Evolutionary conservation across 2,113 vertebrate species (phyloP).

Genomic region (Cercocebus atys): DNA sequence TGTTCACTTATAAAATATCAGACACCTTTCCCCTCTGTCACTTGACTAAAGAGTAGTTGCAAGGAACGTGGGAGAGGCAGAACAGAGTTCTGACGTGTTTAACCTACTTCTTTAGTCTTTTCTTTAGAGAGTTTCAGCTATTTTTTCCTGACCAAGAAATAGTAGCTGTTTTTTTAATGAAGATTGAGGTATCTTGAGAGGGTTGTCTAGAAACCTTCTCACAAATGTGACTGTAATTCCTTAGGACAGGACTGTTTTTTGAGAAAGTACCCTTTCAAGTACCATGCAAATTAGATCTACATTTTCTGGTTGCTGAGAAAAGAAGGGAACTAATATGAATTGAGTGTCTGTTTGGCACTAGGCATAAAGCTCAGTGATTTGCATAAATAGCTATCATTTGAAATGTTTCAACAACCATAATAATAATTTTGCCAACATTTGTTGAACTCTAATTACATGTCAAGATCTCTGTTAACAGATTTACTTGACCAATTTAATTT

Average conservation of each 20-base stretch:
- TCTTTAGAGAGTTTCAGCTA: neutral
- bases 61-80: neutral
- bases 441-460: constrained; percentile 56
- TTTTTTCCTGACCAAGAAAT: neutral
- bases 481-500: constrained; percentile 41
- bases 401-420: constrained; percentile 57
- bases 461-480: constrained; percentile 43
- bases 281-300: constrained; percentile 21
- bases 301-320: constrained; percentile 7
- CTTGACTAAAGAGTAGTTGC: neutral
- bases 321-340: constrained; percentile 33
- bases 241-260: neutral
- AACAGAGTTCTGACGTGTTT: neutral
- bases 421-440: constrained; percentile 58
- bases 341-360: neutral
- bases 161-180: constrained; percentile 2
- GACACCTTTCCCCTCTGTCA: neutral
- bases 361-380: constrained; percentile 35
- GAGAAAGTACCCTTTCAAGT: constrained; percentile 30
- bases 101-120: neutral
- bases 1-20: neutral
- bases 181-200: neutral
- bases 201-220: neutral
- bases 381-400: constrained; percentile 58
- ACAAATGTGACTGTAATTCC: neutral